Evolutionary conservation across 2,888 invertebrate species (phyloP), one percentile per base, ranked within the genome.

Genomic region (Achlya flavicornis): DNA sequence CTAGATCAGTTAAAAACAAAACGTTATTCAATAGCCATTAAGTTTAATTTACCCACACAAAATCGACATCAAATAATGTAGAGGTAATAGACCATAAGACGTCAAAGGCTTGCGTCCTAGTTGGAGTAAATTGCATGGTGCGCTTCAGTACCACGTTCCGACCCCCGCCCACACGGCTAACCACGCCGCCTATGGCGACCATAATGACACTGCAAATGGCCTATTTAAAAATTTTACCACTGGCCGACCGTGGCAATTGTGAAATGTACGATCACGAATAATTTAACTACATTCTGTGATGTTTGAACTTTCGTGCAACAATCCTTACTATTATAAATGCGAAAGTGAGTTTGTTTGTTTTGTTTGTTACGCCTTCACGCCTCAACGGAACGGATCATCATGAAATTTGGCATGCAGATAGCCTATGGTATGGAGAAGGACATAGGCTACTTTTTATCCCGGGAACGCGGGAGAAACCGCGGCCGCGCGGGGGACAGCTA

Each of bases 81-180:
- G 70, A 66, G 64, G 73, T 76, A 77, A 80, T 78, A 72, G 76
- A 73, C 77, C 77, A 75, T 80, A 78, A 78, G 78, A 78, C 76
- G 77, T 82, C 73, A 75, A 75, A 76, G 75, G 79, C 77, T 76
- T 75, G 75, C 72, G 75, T 83, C 74, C 73, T 66, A 60, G 60
- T 43, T 41, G 60, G 68, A 78, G 81, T 82, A 85, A 84, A 86
- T 86, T 84, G 85, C 81, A 81, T 75, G 77, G 80, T 77, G 70
- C 68, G 64, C 19, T 14, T 3, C n/a, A 19, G 53, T 53, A 53
- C 73, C 67, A 63, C 67, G 67, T 66, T 65, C 63, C 69, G 73
- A 80, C 77, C 77, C 71, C 70, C 83, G 78, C 85, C 84, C 81
- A 84, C 83, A 63, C 61, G 62, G 64, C 68, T 53, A 19, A 53